Percentiles rank a stretch among this genome's conserved stretches.
Evolutionary conservation across 2,888 invertebrate species (phyloP).

Genomic region (Asteroscopus sphinx): DNA sequence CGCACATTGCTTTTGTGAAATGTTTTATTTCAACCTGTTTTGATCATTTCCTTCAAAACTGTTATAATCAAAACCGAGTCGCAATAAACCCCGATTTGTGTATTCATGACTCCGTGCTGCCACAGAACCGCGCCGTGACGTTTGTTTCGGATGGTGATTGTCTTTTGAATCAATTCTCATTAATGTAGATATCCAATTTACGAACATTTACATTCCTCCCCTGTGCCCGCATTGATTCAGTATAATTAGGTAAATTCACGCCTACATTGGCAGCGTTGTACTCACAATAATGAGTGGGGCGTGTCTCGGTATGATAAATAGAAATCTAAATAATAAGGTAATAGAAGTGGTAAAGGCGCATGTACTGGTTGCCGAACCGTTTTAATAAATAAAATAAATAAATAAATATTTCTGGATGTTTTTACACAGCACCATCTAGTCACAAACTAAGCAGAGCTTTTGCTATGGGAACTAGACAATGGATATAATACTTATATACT

Average conservation of each 20-base stretch:
- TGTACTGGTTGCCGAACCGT: too few species aligned
- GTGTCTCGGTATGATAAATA: constrained; percentile 44
- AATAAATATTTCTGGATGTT: too few species aligned
- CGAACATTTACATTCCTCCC: constrained; percentile 60
- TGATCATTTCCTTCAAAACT: constrained; percentile 64
- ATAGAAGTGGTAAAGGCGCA: too few species aligned
- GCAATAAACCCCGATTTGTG: constrained; percentile 74
- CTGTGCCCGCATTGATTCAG: constrained; percentile 55
- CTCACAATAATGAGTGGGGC: constrained; percentile 44
- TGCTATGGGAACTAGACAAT: too few species aligned
- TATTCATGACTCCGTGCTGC: constrained; percentile 74
- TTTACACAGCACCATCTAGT: too few species aligned
- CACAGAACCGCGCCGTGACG: constrained; percentile 54
- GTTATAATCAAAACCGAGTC: constrained; percentile 67
- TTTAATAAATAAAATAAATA: too few species aligned
- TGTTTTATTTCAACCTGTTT: constrained; percentile 56
- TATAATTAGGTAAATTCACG: constrained; percentile 51
- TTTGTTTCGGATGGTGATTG: constrained; percentile 71
- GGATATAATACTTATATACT: too few species aligned
- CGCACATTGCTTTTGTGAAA: constrained; percentile 43
- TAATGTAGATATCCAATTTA: constrained; percentile 63
- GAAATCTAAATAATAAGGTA: too few species aligned
- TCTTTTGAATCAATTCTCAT: constrained; percentile 75
- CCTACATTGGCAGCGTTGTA: constrained; percentile 40
- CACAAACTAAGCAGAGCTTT: too few species aligned